Conservation (phyloP, 2,113 vertebrate genomes). For the Atherinomorus stipes region DNA sequence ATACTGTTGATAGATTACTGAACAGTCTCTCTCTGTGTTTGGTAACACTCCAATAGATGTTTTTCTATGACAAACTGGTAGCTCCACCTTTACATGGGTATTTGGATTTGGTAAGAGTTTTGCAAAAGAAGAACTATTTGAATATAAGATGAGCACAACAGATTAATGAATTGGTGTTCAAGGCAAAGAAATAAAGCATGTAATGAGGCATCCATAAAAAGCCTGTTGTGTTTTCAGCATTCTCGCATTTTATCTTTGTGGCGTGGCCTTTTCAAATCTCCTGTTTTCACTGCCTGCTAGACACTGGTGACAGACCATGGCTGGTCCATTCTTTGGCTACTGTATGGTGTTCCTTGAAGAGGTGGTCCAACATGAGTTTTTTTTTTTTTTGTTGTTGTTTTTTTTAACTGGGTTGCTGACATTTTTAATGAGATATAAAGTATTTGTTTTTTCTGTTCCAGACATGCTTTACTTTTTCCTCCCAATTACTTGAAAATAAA, state of each 20-base stretch:
- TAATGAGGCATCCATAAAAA: constrained; percentile 21
- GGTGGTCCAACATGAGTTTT: constrained; percentile 1
- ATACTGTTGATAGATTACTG: constrained; percentile 24
- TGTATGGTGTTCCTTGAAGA: constrained; percentile 17
- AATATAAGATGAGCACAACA: constrained; percentile 9
- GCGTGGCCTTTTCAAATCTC: constrained; percentile 41
- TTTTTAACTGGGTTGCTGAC: no score
- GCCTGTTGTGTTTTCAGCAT: constrained; percentile 22
- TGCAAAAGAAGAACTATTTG: neutral
- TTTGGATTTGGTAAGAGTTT: constrained; percentile 15
- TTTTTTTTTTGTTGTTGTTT: no score
- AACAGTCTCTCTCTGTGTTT: constrained; percentile 20
- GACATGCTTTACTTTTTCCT: no score
- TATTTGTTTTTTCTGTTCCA: no score
- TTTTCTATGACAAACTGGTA: constrained; percentile 17
- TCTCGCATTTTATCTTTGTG: constrained; percentile 28
- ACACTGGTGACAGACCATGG: neutral
- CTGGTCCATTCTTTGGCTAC: neutral
- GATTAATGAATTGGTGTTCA: constrained; percentile 12
- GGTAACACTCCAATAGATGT: constrained; percentile 6
- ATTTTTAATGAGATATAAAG: neutral
- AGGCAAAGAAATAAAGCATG: constrained; percentile 28
- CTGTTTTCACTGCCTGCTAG: constrained; percentile 32
- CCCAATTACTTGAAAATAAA: no score
- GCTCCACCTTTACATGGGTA: neutral